phyloP scores from a whole-genome alignment of 2,113 vertebrate species.

The Rhinoptilus africanus region DNA sequence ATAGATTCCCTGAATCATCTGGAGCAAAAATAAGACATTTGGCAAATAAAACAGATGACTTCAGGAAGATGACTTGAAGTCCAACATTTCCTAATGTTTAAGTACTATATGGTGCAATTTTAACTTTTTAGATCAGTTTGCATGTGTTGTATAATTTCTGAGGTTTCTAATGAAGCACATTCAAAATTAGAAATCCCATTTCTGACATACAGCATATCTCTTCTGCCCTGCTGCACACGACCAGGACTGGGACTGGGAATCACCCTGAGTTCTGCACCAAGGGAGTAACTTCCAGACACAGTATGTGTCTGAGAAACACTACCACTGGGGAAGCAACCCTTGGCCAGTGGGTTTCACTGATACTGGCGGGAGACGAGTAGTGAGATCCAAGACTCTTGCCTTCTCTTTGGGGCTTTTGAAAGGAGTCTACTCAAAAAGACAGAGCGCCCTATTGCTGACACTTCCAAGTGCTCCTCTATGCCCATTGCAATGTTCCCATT shows the following conservation, averaged over 20 bases:
- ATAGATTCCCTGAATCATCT: neutral
- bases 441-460: neutral
- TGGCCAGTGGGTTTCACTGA: neutral
- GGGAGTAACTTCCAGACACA: neutral
- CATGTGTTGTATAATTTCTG: neutral
- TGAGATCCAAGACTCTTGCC: neutral
- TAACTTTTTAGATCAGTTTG: neutral
- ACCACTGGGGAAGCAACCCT: neutral
- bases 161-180: neutral
- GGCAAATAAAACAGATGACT: neutral
- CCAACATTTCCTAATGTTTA: neutral
- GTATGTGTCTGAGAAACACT: neutral
- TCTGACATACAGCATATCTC: neutral
- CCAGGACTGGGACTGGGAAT: neutral
- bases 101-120: neutral
- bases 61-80: neutral
- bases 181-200: neutral
- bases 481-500: neutral
- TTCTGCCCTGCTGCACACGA: neutral
- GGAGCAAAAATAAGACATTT: neutral
- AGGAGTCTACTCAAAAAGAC: neutral
- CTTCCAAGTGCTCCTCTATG: neutral
- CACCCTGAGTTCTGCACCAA: neutral
- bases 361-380: neutral
- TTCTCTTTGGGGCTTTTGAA: neutral